phyloP scores from a whole-genome alignment of 2,113 vertebrate genomes.

The Neoarius graeffei region DNA sequence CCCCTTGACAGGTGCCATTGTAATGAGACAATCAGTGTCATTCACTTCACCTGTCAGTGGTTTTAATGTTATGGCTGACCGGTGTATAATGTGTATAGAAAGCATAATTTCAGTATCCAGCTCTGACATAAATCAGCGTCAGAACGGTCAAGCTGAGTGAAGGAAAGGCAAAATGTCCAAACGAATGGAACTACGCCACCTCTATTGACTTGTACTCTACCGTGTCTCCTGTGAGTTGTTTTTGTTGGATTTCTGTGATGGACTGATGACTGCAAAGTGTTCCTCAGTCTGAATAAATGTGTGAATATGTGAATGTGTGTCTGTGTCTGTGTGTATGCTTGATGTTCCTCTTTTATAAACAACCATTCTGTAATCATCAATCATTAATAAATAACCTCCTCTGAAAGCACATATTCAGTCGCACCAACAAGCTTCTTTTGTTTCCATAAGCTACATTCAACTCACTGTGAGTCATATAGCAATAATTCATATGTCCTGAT shows the following conservation, averaged over 20 bases:
- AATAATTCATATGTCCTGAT: constrained; percentile 1
- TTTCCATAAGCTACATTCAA: neutral
- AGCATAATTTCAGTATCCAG: too few species aligned
- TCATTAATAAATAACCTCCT: neutral
- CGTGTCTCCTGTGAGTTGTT: neutral
- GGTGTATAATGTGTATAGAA: too few species aligned
- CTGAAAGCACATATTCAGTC: neutral
- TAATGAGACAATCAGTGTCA: too few species aligned
- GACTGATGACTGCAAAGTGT: too few species aligned
- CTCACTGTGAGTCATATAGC: neutral
- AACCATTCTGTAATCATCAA: neutral
- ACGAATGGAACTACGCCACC: neutral
- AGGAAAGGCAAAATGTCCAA: neutral
- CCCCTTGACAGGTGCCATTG: too few species aligned
- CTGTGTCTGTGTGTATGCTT: neutral
- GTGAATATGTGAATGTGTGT: neutral
- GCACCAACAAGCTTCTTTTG: neutral
- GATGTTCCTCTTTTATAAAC: neutral
- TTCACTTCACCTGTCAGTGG: too few species aligned
- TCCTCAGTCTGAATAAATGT: neutral
- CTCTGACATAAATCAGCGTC: neutral
- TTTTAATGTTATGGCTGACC: too few species aligned
- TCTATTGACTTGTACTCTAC: neutral
- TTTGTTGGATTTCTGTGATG: neutral
- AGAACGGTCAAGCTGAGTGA: neutral